Evolutionary conservation across 2,888 invertebrate species (phyloP).

Genomic region (Heliconius sara): DNA sequence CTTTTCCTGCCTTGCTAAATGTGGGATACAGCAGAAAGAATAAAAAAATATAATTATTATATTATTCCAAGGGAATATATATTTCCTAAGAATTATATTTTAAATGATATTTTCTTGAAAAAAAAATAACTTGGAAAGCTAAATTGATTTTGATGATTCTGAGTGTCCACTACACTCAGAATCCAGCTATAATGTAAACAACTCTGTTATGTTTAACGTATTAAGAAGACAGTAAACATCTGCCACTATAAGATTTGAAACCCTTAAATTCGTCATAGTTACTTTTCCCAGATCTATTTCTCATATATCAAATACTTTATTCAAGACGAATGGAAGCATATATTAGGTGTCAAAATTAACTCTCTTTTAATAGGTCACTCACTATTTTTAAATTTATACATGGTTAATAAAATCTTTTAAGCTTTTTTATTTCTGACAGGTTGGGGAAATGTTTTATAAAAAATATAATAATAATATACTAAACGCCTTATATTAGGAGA

Average conservation of each 20-base stretch:
- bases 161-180: too few relatives aligned
- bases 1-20: too few relatives aligned
- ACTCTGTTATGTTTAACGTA: constrained; percentile 68
- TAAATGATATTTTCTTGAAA: not conserved
- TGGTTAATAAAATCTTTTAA: not conserved
- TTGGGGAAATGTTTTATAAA: not conserved
- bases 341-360: not conserved
- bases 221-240: constrained; percentile 66
- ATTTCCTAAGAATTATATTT: not conserved
- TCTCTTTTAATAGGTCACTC: not conserved
- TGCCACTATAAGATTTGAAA: constrained; percentile 64
- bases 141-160: constrained; percentile 16
- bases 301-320: constrained; percentile 37
- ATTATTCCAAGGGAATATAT: not conserved
- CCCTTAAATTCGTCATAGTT: constrained; percentile 60
- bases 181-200: constrained; percentile 65
- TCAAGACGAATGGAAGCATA: constrained; percentile 9
- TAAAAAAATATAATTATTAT: too few relatives aligned
- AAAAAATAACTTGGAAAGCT: not conserved
- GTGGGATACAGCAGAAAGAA: too few relatives aligned
- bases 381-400: not conserved
- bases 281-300: constrained; percentile 47
- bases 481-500: not conserved
- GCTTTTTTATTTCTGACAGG: not conserved
- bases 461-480: not conserved